phyloP scores from a whole-genome alignment of 2,113 vertebrate species.

The Trogon surrucura region DNA sequence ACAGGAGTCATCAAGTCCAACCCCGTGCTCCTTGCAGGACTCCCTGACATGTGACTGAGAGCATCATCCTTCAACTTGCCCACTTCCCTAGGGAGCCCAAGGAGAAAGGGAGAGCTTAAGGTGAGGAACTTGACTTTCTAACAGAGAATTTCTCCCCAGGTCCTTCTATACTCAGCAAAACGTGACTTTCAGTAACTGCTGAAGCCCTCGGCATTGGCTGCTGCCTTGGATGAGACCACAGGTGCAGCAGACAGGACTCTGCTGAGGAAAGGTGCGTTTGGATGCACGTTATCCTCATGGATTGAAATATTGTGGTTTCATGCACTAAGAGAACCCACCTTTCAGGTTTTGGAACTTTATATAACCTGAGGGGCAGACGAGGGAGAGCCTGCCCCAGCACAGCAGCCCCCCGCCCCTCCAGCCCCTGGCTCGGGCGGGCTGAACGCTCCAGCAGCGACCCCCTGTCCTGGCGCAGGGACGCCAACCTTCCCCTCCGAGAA shows the following conservation, averaged over 20 bases:
- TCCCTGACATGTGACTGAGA: too few relatives aligned
- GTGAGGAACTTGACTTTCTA: neutral
- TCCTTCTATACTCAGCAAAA: neutral
- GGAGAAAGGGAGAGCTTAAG: neutral
- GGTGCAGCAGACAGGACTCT: neutral
- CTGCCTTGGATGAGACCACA: neutral
- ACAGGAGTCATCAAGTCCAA: neutral
- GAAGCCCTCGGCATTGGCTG: neutral
- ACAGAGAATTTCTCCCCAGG: neutral
- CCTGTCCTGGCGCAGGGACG: accelerated
- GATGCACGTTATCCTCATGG: accelerated
- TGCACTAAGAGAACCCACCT: neutral
- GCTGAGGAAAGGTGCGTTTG: neutral
- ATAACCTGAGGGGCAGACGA: neutral
- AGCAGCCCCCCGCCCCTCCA: neutral
- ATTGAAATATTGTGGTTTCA: neutral
- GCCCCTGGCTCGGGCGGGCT: too few relatives aligned
- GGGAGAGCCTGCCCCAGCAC: accelerated
- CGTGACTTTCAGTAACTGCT: accelerated
- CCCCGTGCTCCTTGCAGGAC: neutral
- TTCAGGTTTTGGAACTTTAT: accelerated
- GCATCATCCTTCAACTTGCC: neutral
- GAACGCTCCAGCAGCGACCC: neutral
- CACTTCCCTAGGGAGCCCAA: neutral
- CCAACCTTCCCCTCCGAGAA: accelerated